Percentiles rank a stretch among this genome's conserved stretches.
These are phyloP conservation scores for Sylvilagus bachmani DNA, from an alignment of 2,113 vertebrate species.

Conservation along the genomic window DNA sequence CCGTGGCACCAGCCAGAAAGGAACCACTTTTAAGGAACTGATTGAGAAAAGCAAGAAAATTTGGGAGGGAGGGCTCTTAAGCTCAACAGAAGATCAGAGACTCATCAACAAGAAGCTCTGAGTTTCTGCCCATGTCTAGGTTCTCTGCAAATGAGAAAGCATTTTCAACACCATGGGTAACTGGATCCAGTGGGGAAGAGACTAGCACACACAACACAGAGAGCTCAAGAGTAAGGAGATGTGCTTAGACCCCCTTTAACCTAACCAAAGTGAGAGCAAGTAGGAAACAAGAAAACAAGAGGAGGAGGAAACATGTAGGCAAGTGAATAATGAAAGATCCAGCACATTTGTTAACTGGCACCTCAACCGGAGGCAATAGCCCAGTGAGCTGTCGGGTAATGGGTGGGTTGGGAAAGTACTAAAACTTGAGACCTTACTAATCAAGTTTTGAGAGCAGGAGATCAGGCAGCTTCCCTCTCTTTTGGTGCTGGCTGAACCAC, in stretches of 20 bases:
- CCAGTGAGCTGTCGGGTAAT: not conserved
- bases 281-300: not conserved
- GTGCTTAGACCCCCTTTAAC: not conserved
- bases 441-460: not conserved
- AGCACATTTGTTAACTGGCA: not conserved
- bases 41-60: not conserved
- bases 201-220: not conserved
- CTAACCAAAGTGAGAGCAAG: not conserved
- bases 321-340: not conserved
- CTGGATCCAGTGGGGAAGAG: not conserved
- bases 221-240: not conserved
- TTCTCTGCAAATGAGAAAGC: not conserved
- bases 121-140: accelerated
- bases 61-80: not conserved
- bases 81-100: not conserved
- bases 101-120: not conserved
- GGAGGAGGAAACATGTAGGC: not conserved
- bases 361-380: not conserved
- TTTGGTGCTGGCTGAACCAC: not conserved
- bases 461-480: not conserved
- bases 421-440: not conserved
- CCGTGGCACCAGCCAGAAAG: no score
- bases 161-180: not conserved
- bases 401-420: not conserved
- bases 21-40: not conserved